These are phyloP conservation scores for Zosterops hypoxanthus DNA, from an alignment of 2,113 vertebrate species.

Conservation along the genomic window DNA sequence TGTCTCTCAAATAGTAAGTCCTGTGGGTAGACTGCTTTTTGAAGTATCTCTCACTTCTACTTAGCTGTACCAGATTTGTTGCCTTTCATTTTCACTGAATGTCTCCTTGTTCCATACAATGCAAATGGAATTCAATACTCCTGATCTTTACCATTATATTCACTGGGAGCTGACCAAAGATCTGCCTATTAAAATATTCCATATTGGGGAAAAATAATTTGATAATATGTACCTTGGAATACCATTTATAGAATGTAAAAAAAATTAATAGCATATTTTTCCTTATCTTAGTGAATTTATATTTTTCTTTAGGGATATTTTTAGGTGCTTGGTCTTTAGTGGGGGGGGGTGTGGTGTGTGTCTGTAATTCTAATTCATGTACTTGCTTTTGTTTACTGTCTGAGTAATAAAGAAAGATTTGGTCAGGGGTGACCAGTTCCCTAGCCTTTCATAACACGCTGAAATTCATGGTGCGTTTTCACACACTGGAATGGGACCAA, in stretches of 20 bases:
- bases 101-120: constrained; percentile 6
- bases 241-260: not conserved
- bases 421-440: not conserved
- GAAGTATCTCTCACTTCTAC: not conserved
- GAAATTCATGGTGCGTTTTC: not conserved
- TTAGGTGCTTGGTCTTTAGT: not conserved
- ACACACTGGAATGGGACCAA: not conserved
- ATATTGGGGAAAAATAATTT: not conserved
- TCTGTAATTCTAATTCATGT: not conserved
- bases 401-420: not conserved
- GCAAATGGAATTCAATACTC: not conserved
- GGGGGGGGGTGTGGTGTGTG: too few species aligned
- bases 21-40: not conserved
- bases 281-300: not conserved
- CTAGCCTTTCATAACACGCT: not conserved
- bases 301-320: not conserved
- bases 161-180: not conserved
- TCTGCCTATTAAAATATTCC: not conserved
- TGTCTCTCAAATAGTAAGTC: not conserved
- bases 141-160: not conserved
- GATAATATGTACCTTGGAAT: not conserved
- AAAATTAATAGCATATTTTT: not conserved
- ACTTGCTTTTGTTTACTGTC: constrained; percentile 11
- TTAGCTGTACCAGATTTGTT: not conserved
- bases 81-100: not conserved